Conservation (phyloP, 1,140 invertebrate species). For the Streblospio benedicti region DNA sequence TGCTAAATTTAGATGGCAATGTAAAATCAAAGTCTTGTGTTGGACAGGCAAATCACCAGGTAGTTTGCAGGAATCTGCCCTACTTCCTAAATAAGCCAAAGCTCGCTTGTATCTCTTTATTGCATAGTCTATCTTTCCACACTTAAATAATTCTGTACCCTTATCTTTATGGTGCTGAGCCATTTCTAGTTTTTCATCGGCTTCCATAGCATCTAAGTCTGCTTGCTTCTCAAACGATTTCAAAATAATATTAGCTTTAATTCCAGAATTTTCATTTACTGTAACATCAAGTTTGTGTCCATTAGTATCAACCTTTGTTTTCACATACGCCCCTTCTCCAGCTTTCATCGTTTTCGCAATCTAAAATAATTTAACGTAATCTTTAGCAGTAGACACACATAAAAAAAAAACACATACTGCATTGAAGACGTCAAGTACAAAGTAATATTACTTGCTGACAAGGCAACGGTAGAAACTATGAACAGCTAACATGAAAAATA, state of each 20-base stretch:
- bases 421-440: no score
- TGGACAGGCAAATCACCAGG: slow-evolving; percentile 7
- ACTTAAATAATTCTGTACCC: slow-evolving; percentile 27
- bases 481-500: no score
- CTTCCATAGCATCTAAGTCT: slow-evolving; percentile 9
- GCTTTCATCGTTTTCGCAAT: slow-evolving; percentile 22
- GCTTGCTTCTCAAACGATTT: slow-evolving; percentile 21
- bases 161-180: slow-evolving; percentile 27
- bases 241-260: slow-evolving; percentile 16
- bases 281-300: slow-evolving; percentile 6
- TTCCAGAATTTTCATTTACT: slow-evolving; percentile 3
- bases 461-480: no score
- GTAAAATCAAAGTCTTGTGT: slow-evolving; percentile 18
- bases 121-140: slow-evolving; percentile 23
- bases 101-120: slow-evolving; percentile 27
- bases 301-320: slow-evolving; percentile 9
- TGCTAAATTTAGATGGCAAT: slow-evolving; percentile 33
- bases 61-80: slow-evolving; percentile 16
- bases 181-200: slow-evolving; percentile 24
- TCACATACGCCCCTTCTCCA: slow-evolving; percentile 21
- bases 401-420: no score
- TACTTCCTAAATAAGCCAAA: slow-evolving; percentile 23
- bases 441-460: no score
- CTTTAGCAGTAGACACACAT: no score
- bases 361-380: background rate